Evolutionary conservation across 2,888 invertebrate genomes (phyloP), one percentile per base, ranked within the genome.

Genomic region (Aphelenchoides bicaudatus): DNA sequence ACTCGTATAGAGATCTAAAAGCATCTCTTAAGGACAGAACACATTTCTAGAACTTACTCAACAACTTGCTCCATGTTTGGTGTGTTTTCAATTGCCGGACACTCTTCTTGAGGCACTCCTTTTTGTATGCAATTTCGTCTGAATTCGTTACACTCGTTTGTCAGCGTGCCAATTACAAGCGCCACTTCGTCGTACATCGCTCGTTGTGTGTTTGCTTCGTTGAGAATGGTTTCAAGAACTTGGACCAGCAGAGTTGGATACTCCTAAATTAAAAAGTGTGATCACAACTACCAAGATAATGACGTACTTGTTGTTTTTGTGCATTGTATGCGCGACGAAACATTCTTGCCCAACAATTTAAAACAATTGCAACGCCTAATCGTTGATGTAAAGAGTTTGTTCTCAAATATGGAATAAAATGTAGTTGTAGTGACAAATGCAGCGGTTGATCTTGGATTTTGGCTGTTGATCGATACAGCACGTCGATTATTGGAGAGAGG

Each of bases 111-210:
- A n/a, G 61, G 56, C n/a, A 67, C 74, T 25, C 75, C 75, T 37
- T 71, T 63, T 23, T 56, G 58, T 13, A 55, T 53, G 56, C 75
- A 75, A 48, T 68, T 72, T 16, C 64, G 66, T 23, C 72, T 63
- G 56, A 75, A 75, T 19, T 73, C 72, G 46, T 74, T 73, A 55
- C 73, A 72, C 23, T 75, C 75, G 30, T 59, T 62, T 2, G 68
- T 69, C 43, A 72, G 52, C 19, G 39, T 31, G 25, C 47, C 56
- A 8, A 67, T 55, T 16, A 53, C 31, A 8, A 38, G 28, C 8
- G 27, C 27, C 21, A 66, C 62, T 34, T 65, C 65, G 13, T 64
- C 56, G 56, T 62, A 59, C 5, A 34, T 25, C 4, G 52, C 21
- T 13, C 38, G 52, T 6, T 8, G 6, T 6, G 43, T n/a, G 10